Conservation (phyloP, 2,113 vertebrate species). For the Colossoma macropomum region DNA sequence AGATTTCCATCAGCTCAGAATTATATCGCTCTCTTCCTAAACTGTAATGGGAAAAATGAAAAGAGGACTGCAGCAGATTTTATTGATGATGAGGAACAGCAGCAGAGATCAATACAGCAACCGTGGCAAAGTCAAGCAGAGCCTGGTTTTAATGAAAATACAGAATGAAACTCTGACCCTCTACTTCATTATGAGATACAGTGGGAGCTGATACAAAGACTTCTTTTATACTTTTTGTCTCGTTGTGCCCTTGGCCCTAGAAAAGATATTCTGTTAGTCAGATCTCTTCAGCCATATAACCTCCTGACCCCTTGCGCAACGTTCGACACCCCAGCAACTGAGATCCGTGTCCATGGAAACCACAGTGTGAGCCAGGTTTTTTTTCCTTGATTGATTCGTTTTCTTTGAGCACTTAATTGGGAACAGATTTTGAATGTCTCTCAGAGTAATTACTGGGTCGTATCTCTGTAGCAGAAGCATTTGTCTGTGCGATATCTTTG, state of each 20-base stretch:
- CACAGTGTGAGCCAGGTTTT: constrained; percentile 27
- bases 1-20: not conserved
- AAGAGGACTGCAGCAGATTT: not conserved
- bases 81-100: not conserved
- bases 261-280: constrained; percentile 35
- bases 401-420: constrained; percentile 45
- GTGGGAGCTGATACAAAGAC: not conserved
- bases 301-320: constrained; percentile 45
- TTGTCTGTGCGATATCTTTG: not conserved
- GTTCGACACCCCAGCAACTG: constrained; percentile 36
- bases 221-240: not conserved
- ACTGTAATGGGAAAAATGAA: not conserved
- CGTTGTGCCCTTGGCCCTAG: constrained; percentile 16
- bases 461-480: not conserved
- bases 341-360: constrained; percentile 54
- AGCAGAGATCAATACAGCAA: not conserved
- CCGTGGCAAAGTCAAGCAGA: not conserved
- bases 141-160: constrained; percentile 11
- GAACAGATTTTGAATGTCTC: constrained; percentile 19
- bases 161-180: not conserved
- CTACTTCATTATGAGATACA: constrained; percentile 4
- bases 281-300: constrained; percentile 38
- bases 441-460: not conserved
- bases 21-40: not conserved
- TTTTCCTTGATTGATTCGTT: constrained; percentile 43